Base-by-base conservation (phyloP, 2,113 vertebrate genomes). In the Rhea americana region DNA sequence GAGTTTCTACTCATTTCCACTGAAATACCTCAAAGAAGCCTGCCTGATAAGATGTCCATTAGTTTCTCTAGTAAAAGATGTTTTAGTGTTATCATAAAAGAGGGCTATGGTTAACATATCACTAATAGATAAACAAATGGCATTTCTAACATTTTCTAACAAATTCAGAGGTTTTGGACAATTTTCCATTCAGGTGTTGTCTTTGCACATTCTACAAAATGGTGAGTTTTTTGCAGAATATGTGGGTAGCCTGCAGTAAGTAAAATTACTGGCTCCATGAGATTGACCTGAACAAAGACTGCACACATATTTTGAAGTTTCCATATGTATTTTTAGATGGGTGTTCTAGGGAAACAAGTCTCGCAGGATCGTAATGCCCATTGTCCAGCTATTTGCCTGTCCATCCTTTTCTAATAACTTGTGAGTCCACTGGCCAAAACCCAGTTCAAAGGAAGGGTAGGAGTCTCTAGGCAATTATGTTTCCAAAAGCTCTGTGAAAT, bases 41-140 rank as follows among this genome's bases (percentile, higher is more conserved):
- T 71, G 30, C 67, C 51, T 87, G 73, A 84, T 74, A 87, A 93
- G 63, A 78, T 30, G 26, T 1, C 51, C 43, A 65, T 71, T 76
- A 53, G 48, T 73, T 94, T 91, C 4, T 4, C 35, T 30, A 71
- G 30, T 56, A 93, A 89, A 89, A 37, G 9, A 32, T 39, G 79
- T 56, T 70, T 89, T 62, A 87, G 2, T 66, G 13, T 50, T 87
- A 79, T 68, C 22, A 43, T 61, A 75, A 81, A 93, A 91, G 21
- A 75, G 26, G 21, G 63, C 43, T 75, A 92, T 51, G 22, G 17
- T 55, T 93, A 75, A 72, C 70, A 85, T 37, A 76, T 37, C 53
- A 70, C 47, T 89, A n/a, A 18, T 17, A 58, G 48, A 79, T 71
- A 87, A 82, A 58, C 0, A 0, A 35, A 62, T 1, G 1, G 7